Percentiles rank a stretch among this genome's conserved stretches.
These are phyloP conservation scores for Drosophila pseudotakahashii DNA, from an alignment of 2,888 invertebrate genomes.

Conservation along the genomic window DNA sequence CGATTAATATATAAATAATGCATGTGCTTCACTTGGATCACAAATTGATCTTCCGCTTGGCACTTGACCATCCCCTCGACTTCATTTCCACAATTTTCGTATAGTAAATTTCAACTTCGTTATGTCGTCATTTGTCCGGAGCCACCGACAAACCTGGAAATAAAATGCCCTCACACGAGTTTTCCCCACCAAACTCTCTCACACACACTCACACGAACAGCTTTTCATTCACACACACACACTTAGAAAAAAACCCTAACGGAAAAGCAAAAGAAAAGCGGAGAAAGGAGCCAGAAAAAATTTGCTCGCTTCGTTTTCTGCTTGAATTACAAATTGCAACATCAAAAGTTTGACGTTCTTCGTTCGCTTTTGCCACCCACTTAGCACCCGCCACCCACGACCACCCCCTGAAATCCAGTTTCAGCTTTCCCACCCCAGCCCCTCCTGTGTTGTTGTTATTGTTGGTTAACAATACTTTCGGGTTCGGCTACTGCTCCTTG, in stretches of 20 bases:
- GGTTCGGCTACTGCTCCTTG: conserved; percentile 59
- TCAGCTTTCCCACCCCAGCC: conserved; percentile 13
- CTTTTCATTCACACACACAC: conserved; percentile 36
- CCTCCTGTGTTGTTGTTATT: conserved; percentile 53
- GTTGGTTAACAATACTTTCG: conserved; percentile 74
- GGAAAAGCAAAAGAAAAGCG: conserved; percentile 27
- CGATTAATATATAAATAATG: conserved; percentile 6
- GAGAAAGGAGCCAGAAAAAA: conserved; percentile 49
- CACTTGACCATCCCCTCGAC: conserved; percentile 7
- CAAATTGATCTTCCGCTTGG: conserved; percentile 36
- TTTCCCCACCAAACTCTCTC: conserved; percentile 1
- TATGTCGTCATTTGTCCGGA: conserved; percentile 31
- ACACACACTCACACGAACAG: conserved; percentile 20
- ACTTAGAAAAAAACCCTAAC: conserved; percentile 33
- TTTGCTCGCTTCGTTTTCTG: conserved; percentile 81
- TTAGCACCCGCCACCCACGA: background rate
- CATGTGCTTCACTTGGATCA: conserved; percentile 7
- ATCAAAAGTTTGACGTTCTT: conserved; percentile 82
- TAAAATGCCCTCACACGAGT: conserved; percentile 54
- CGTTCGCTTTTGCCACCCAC: conserved; percentile 44
- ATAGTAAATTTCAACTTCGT: conserved; percentile 36
- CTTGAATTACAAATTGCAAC: conserved; percentile 83
- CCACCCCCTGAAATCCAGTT: background rate
- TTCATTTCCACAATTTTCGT: conserved; percentile 18
- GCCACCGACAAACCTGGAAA: conserved; percentile 44